A percentile compares a stretch with the other conserved stretches of the same genome.
Evolutionary conservation across 2,888 invertebrate species (phyloP).

Genomic region (Diloba caeruleocephala): DNA sequence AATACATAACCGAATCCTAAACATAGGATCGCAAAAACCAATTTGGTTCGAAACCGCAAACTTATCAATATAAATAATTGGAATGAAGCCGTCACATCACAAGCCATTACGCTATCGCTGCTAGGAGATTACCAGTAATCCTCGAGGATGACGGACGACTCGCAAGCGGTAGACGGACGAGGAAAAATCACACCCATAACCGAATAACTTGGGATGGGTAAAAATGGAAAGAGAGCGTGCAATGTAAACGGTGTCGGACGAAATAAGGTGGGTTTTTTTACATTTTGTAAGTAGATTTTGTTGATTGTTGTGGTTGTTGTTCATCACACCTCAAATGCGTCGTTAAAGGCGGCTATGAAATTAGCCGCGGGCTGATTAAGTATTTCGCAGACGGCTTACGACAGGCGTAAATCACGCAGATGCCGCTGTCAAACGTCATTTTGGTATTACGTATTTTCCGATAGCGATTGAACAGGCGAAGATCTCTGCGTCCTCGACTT

Average conservation of each 20-base stretch:
- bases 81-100: constrained; percentile 61
- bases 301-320: no score
- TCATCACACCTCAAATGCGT: no score
- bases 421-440: no score
- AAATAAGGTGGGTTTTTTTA: constrained; percentile 8
- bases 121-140: constrained; percentile 70
- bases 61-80: constrained; percentile 74
- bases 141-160: constrained; percentile 69
- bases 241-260: constrained; percentile 17
- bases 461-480: no score
- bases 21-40: constrained; percentile 30
- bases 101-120: constrained; percentile 65
- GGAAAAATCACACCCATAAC: constrained; percentile 74
- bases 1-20: background rate
- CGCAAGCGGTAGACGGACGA: constrained; percentile 59
- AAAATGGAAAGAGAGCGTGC: constrained; percentile 7
- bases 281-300: constrained; percentile 16
- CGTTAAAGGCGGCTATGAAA: no score
- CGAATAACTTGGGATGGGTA: constrained; percentile 65
- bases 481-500: no score
- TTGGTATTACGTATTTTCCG: no score
- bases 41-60: constrained; percentile 38
- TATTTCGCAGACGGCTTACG: no score
- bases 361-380: no score
- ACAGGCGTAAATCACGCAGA: no score